Conservation (phyloP, 37 sponge, comb jelly and placozoan species). For the Halichondria panicea region DNA sequence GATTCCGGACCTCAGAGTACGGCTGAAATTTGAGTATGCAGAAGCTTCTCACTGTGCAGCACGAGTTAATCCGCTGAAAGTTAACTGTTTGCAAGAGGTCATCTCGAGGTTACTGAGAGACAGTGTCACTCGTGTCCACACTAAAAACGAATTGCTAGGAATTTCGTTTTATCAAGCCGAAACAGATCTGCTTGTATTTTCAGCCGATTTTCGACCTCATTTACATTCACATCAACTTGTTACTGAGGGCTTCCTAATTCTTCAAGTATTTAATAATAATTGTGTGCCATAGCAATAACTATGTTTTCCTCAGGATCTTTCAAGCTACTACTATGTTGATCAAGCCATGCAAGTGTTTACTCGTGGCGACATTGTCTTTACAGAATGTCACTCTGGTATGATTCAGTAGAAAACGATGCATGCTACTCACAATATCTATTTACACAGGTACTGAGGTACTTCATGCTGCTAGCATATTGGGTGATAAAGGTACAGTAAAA, state of each 20-base stretch:
- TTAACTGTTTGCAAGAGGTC: conserved; percentile 8
- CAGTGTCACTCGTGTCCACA: neutral
- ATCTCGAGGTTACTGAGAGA: conserved; percentile 9
- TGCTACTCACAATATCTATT: conserved; percentile 10
- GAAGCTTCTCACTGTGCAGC: conserved; percentile 24
- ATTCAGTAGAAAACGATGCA: neutral
- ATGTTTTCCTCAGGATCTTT: conserved; percentile 52
- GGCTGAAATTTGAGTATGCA: neutral
- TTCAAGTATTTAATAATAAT: too few species aligned
- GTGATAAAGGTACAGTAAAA: neutral
- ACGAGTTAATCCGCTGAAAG: conserved; percentile 33
- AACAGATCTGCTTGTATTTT: conserved; percentile 39
- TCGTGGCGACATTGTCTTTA: conserved; percentile 27
- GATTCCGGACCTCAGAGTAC: conserved; percentile 12
- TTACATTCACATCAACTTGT: conserved; percentile 22
- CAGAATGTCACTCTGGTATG: conserved; percentile 41
- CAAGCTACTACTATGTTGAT: conserved; percentile 43
- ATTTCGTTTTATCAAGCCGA: too few species aligned
- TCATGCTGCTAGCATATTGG: neutral
- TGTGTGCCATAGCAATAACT: too few species aligned
- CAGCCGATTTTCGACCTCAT: conserved; percentile 40
- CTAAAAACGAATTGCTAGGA: conserved; percentile 10
- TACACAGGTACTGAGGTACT: neutral
- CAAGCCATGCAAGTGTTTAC: neutral
- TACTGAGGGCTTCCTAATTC: conserved; percentile 32